phyloP scores from a whole-genome alignment of 2,888 invertebrate species.

The Deroplatys truncata region DNA sequence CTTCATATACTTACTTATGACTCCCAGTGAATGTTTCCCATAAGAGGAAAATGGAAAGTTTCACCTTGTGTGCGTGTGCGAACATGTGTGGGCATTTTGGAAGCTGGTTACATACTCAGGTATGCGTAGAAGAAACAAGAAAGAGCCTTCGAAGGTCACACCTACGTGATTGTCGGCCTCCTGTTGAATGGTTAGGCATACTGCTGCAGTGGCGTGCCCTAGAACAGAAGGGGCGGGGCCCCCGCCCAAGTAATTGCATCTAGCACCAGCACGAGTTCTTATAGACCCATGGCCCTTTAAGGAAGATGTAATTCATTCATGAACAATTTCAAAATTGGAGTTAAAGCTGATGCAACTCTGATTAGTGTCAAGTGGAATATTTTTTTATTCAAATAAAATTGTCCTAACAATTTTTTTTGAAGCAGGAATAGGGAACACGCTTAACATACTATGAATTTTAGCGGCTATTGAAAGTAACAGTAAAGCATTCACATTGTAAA shows the following conservation, averaged over 20 bases:
- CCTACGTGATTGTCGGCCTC: background rate
- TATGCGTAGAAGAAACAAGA: background rate
- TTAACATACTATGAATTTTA: too few species aligned
- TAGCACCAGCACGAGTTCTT: too few species aligned
- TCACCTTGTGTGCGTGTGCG: background rate
- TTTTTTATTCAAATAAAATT: too few species aligned
- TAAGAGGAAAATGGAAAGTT: slow-evolving; percentile 10
- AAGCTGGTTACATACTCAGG: background rate
- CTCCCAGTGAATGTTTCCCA: background rate
- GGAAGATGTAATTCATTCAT: too few species aligned
- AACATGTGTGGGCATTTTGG: background rate
- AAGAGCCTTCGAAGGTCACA: background rate
- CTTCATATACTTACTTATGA: background rate
- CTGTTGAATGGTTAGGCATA: background rate
- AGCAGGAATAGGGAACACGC: too few species aligned
- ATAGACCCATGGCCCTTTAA: too few species aligned
- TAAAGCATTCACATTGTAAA: too few species aligned
- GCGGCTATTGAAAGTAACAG: too few species aligned
- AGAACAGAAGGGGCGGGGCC: background rate
- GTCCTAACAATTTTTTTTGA: too few species aligned
- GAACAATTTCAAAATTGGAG: too few species aligned
- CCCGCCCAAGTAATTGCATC: background rate
- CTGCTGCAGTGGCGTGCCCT: background rate
- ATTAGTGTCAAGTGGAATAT: too few species aligned
- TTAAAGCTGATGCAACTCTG: too few species aligned